phyloP scores from a whole-genome alignment of 2,888 invertebrate genomes.

The Spialia ferax region DNA sequence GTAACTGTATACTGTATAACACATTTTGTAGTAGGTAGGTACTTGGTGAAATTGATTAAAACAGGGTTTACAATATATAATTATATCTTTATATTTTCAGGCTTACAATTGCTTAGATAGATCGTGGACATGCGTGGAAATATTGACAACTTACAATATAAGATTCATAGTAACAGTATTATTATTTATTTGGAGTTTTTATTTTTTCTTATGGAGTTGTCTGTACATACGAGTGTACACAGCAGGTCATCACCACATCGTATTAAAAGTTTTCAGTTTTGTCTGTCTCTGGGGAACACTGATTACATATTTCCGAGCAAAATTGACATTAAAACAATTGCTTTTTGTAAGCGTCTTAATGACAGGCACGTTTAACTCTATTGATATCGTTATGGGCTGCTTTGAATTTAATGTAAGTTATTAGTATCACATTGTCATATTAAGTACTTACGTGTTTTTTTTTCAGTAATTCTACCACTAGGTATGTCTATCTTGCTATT shows the following conservation, averaged over 20 bases:
- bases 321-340: conserved; percentile 59
- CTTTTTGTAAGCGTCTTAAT: conserved; percentile 60
- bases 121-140: conserved; percentile 64
- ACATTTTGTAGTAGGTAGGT: too few relatives aligned
- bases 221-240: conserved; percentile 65
- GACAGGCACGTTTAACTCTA: conserved; percentile 60
- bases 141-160: conserved; percentile 66
- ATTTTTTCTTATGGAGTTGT: conserved; percentile 66
- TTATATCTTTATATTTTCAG: conserved; percentile 61
- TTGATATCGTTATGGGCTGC: conserved; percentile 50
- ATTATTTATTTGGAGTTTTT: conserved; percentile 63
- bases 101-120: conserved; percentile 73
- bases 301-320: conserved; percentile 58
- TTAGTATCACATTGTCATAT: too few relatives aligned
- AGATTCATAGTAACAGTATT: conserved; percentile 57
- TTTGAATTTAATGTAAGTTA: conserved; percentile 48
- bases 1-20: too few relatives aligned
- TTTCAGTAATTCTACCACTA: too few relatives aligned
- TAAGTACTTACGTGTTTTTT: too few relatives aligned
- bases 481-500: too few relatives aligned
- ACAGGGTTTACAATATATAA: too few relatives aligned
- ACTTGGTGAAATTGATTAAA: too few relatives aligned
- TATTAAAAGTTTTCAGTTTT: conserved; percentile 57
- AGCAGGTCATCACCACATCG: conserved; percentile 49
- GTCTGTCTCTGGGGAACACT: conserved; percentile 57